These are phyloP conservation scores for Accipiter cooperii DNA, from an alignment of 2,113 vertebrate genomes.

Conservation along the genomic window DNA sequence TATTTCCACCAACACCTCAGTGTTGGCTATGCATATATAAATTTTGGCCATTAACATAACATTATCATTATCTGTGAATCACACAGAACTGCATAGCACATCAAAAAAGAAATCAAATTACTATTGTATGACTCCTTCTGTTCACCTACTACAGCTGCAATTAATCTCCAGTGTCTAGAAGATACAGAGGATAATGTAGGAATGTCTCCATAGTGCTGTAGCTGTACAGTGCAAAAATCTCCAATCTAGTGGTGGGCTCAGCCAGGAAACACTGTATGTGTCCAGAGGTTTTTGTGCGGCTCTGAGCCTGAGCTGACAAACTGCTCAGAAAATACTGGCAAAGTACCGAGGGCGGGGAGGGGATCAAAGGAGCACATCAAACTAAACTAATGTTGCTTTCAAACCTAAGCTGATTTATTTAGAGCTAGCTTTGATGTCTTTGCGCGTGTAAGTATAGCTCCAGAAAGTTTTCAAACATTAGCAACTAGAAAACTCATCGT, in stretches of 20 bases:
- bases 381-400: conserved; percentile 17
- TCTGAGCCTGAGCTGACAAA: background rate
- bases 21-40: background rate
- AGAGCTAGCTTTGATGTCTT: conserved; percentile 25
- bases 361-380: conserved; percentile 7
- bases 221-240: accelerated
- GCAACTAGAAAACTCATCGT: background rate
- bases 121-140: background rate
- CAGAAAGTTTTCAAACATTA: background rate
- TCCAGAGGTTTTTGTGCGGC: background rate
- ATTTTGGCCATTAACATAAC: background rate
- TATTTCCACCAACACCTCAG: background rate
- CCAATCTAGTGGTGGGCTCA: background rate
- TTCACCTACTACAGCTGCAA: background rate
- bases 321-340: background rate
- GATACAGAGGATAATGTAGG: background rate
- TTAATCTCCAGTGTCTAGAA: background rate
- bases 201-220: background rate
- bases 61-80: background rate
- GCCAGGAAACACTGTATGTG: background rate
- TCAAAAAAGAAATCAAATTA: background rate
- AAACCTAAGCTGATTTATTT: conserved; percentile 43
- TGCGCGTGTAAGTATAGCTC: background rate
- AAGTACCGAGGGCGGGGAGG: background rate
- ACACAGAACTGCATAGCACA: background rate